Evolutionary conservation across 1,140 invertebrate genomes (phyloP), one percentile per base, ranked within the genome.

Genomic region (Bemisia tabaci): DNA sequence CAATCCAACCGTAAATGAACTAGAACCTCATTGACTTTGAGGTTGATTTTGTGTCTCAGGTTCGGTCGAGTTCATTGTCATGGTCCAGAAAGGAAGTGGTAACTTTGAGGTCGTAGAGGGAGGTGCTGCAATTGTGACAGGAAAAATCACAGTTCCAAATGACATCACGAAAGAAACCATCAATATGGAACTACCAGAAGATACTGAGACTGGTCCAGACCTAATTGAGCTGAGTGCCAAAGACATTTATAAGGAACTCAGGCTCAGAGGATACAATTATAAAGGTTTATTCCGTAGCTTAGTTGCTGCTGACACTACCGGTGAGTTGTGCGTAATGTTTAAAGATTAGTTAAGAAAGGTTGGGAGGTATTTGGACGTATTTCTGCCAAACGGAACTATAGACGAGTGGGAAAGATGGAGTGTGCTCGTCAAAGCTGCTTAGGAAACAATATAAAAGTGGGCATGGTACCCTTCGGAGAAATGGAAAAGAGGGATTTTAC

Each of bases 201-300:
- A 58, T 12, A 65, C 59, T 26, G n/a, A 48, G 39, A 11, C 27
- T 1, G 68, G 73, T 25, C 69, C 74, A 21, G 70, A 82, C 9
- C 68, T 73, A 5, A 75, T 77, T 67, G 60, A 68, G 5, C 71
- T 72, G 17, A 80, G 80, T 0, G 79, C 78, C 0, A 85, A 85
- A 64, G 94, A 97, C 74, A 84, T 97, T 64, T 98, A 98, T 76
- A 96, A 95, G 74, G 94, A 97, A 76, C 77, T 98, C 0, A 82
- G 87, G 72, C 81, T 97, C 0, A 82, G 94, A 72, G 95, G 95
- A 0, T 97, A 97, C 74, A 87, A 97, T 68, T 97, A 97, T 77
- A 84, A 82, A 24, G 87, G 88, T 26, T 74, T 84, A 0, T 96
- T 95, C 79, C 82, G 85, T 70, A 85, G 83, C 17, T 74, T 89